Conservation (phyloP, 2,888 invertebrate species). For the Scaptomyza parva region DNA sequence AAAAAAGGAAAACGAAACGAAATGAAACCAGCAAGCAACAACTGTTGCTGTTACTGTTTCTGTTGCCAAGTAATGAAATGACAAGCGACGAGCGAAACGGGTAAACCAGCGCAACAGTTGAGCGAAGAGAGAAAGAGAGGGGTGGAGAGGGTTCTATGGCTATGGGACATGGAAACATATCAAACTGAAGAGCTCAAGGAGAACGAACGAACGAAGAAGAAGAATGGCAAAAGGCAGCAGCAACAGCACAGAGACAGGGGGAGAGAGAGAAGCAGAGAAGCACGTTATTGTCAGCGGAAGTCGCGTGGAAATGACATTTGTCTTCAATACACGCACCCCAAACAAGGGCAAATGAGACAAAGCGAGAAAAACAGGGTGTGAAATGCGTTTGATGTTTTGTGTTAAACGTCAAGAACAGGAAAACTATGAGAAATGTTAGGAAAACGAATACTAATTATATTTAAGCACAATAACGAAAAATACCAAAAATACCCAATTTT, state of each 20-base stretch:
- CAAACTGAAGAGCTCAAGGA: constrained; percentile 17
- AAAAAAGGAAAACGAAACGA: constrained; percentile 25
- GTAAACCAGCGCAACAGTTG: constrained; percentile 31
- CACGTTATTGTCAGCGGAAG: constrained; percentile 56
- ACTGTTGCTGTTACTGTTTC: constrained; percentile 64
- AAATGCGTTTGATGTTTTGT: no score
- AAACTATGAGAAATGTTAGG: no score
- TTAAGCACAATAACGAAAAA: no score
- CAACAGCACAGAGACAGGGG: no score
- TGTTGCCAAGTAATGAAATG: constrained; percentile 60
- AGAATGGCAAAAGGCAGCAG: constrained; percentile 10
- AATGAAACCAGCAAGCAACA: constrained; percentile 55
- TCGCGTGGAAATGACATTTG: constrained; percentile 78
- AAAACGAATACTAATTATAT: no score
- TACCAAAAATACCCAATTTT: no score
- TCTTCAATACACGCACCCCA: constrained; percentile 57
- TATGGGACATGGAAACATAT: constrained; percentile 4
- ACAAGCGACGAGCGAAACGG: constrained; percentile 55
- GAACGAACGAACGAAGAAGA: not conserved
- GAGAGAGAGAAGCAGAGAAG: constrained; percentile 8
- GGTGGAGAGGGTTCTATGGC: no score
- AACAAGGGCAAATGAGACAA: constrained; percentile 41
- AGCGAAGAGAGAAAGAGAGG: not conserved
- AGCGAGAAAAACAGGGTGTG: constrained; percentile 23
- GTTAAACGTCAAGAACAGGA: no score